Percentiles rank a stretch among this genome's conserved stretches.
Conservation (phyloP, 30 jellyfish, hydroid and myxozoan genomes). For the Rhopilema esculentum region DNA sequence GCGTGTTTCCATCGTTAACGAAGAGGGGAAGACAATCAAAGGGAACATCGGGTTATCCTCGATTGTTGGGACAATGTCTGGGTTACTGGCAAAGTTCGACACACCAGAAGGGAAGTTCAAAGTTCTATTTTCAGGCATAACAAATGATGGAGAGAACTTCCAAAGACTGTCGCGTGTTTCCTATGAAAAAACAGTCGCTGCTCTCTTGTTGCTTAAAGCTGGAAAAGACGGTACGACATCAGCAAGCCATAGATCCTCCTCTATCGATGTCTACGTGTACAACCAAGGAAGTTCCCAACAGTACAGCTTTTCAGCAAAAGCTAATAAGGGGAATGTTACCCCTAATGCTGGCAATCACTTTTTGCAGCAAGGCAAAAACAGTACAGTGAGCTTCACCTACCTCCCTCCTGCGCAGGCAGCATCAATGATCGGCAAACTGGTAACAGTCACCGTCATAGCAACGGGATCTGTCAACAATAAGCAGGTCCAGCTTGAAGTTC, state of each 20-base stretch:
- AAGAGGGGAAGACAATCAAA: conserved; percentile 22
- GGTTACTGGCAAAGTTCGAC: conserved; percentile 36
- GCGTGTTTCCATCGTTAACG: conserved; percentile 14
- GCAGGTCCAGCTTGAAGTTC: conserved; percentile 10
- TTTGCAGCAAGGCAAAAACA: conserved; percentile 10
- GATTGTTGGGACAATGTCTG: conserved; percentile 4
- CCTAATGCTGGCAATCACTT: not conserved
- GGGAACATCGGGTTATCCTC: conserved; percentile 2
- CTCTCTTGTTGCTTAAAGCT: conserved; percentile 22
- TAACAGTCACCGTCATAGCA: conserved; percentile 7
- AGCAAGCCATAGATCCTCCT: conserved; percentile 1
- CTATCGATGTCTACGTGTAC: conserved; percentile 23
- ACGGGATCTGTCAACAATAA: conserved; percentile 4
- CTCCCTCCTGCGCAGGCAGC: conserved; percentile 21
- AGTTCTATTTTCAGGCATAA: conserved; percentile 44
- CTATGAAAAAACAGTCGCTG: conserved; percentile 33
- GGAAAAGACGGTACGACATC: conserved; percentile 72
- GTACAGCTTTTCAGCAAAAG: conserved; percentile 15
- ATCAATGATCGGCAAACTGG: conserved; percentile 28
- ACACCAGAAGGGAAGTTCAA: conserved; percentile 58
- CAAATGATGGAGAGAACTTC: conserved; percentile 53
- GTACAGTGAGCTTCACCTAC: conserved; percentile 11
- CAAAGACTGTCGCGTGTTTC: conserved; percentile 70
- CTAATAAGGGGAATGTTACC: conserved; percentile 36
- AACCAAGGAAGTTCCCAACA: conserved; percentile 34